These are phyloP conservation scores for Euura saliciscinereae DNA, from an alignment of 1,140 invertebrate genomes.

Conservation along the genomic window DNA sequence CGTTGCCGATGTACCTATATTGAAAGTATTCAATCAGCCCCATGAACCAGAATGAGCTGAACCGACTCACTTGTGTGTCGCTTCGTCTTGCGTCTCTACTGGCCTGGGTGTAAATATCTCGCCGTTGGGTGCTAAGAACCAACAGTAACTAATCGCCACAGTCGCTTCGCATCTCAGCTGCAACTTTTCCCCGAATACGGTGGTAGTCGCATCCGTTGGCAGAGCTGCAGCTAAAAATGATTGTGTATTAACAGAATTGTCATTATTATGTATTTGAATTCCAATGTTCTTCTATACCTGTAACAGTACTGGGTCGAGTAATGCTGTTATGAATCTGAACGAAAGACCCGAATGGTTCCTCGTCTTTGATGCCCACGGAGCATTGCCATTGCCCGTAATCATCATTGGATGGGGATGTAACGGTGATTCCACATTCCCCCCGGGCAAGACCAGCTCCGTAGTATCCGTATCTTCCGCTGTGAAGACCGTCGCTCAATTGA, in stretches of 20 bases:
- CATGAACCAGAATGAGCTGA: not conserved
- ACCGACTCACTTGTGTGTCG: not conserved
- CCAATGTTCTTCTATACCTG: not conserved
- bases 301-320: not conserved
- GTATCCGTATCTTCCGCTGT: conserved; percentile 25
- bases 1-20: conserved; percentile 5
- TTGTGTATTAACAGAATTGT: not conserved
- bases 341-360: not conserved
- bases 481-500: conserved; percentile 18
- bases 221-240: not conserved
- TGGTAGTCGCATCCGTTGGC: not conserved
- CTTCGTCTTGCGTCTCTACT: not conserved
- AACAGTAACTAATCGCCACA: conserved; percentile 4
- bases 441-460: conserved; percentile 17
- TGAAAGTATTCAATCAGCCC: not conserved
- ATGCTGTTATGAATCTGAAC: not conserved
- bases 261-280: not conserved
- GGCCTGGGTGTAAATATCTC: not conserved
- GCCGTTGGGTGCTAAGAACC: not conserved
- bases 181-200: not conserved
- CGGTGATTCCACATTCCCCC: conserved; percentile 19
- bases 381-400: conserved; percentile 16
- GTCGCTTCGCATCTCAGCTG: not conserved
- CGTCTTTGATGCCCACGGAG: not conserved
- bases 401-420: conserved; percentile 10